phyloP scores from a whole-genome alignment of 2,888 invertebrate genomes.

The Melipona bicolor region DNA sequence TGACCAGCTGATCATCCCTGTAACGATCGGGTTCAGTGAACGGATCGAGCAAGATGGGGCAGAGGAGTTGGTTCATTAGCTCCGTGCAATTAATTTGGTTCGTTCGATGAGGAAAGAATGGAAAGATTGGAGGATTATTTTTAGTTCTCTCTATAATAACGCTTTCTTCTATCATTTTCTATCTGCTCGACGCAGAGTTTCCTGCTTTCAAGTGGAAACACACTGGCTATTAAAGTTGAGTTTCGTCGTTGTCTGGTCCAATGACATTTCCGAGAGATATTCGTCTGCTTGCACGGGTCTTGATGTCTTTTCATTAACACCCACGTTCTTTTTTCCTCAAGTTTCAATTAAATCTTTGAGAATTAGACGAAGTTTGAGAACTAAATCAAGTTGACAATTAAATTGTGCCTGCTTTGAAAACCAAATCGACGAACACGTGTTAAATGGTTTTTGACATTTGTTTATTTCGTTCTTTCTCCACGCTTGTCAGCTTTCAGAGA shows the following conservation, averaged over 20 bases:
- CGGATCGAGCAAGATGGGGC: constrained; percentile 14
- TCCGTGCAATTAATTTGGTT: constrained; percentile 57
- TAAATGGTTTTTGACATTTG: no score
- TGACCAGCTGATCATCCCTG: constrained; percentile 36
- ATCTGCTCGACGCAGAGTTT: constrained; percentile 19
- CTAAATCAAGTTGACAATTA: background rate
- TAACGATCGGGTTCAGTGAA: constrained; percentile 33
- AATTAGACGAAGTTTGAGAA: background rate
- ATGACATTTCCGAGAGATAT: constrained; percentile 3
- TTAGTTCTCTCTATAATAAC: constrained; percentile 17
- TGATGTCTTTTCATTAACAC: background rate
- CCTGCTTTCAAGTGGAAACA: constrained; percentile 35
- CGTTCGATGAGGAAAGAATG: constrained; percentile 25
- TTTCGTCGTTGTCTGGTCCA: constrained; percentile 24
- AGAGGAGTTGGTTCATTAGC: constrained; percentile 48
- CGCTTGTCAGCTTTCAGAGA: background rate
- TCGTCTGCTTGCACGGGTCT: background rate
- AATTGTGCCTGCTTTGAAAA: background rate
- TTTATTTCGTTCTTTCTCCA: background rate
- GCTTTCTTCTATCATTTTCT: constrained; percentile 10
- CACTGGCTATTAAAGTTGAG: constrained; percentile 30
- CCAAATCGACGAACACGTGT: background rate
- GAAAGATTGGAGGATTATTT: constrained; percentile 12
- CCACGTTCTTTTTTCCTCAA: background rate
- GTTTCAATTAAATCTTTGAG: background rate